Percentiles rank a stretch among this genome's conserved stretches.
These are phyloP conservation scores for Micromussa lordhowensis DNA, from an alignment of 92 coral and sea anemone species.

Conservation along the genomic window DNA sequence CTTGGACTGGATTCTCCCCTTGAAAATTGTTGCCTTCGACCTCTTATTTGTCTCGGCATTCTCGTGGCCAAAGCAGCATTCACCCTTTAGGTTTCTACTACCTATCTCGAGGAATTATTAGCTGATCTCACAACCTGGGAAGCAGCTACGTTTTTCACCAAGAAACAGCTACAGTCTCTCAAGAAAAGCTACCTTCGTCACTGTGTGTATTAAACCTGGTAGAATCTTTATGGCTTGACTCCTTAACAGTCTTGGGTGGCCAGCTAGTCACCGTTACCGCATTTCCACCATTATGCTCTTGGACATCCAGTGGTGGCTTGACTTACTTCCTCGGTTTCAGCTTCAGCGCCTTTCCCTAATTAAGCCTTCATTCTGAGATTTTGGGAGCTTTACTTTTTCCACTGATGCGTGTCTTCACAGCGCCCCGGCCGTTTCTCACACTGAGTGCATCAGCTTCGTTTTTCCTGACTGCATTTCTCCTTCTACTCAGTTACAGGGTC, in stretches of 20 bases:
- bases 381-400: slow-evolving; percentile 20
- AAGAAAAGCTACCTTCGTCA: slow-evolving; percentile 40
- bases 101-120: slow-evolving; percentile 12
- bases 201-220: slow-evolving; percentile 31
- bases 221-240: slow-evolving; percentile 40
- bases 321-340: slow-evolving; percentile 33
- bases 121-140: slow-evolving; percentile 13
- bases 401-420: slow-evolving; percentile 21
- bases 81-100: slow-evolving; percentile 18
- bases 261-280: background rate
- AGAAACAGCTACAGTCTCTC: background rate
- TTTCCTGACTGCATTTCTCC: slow-evolving; percentile 20
- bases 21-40: slow-evolving; percentile 21
- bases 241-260: slow-evolving; percentile 21
- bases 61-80: slow-evolving; percentile 19
- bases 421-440: slow-evolving; percentile 17
- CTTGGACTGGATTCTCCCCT: slow-evolving; percentile 22
- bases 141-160: slow-evolving; percentile 22
- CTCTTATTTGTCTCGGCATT: slow-evolving; percentile 21
- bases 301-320: slow-evolving; percentile 56
- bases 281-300: slow-evolving; percentile 9
- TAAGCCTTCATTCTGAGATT: slow-evolving; percentile 40
- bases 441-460: slow-evolving; percentile 17
- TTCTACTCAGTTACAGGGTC: slow-evolving; percentile 20
- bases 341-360: slow-evolving; percentile 31